phyloP scores from a whole-genome alignment of 2,113 vertebrate species.

The Mus musculus region DNA sequence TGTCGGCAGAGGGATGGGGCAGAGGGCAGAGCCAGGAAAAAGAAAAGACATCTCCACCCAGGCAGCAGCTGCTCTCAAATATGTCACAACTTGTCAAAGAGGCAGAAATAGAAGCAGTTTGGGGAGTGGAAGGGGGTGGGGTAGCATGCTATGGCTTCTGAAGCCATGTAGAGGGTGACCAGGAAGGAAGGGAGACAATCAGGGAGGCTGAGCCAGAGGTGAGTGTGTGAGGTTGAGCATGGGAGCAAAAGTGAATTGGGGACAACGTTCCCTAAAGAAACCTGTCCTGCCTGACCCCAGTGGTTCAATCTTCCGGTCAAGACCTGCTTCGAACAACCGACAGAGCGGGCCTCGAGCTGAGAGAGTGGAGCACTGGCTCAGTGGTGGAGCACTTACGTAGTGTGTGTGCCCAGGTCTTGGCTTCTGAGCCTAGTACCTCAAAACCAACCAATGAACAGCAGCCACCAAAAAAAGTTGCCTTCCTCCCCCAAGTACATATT shows the following conservation, averaged over 20 bases:
- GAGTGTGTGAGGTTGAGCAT: background rate
- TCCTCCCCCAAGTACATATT: background rate
- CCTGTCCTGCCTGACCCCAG: background rate
- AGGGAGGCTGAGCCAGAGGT: background rate
- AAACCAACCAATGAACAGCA: background rate
- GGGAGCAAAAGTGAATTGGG: background rate
- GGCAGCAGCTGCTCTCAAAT: conserved; percentile 96
- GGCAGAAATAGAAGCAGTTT: conserved; percentile 84
- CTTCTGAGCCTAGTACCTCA: background rate
- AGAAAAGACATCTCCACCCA: conserved; percentile 86
- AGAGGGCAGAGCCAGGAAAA: conserved; percentile 77
- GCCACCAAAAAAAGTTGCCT: background rate
- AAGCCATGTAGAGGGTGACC: background rate
- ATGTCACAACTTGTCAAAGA: conserved; percentile 93
- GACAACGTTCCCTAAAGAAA: background rate
- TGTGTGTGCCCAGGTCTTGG: background rate
- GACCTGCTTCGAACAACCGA: background rate
- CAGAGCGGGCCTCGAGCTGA: background rate
- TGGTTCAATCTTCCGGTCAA: background rate
- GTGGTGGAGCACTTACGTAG: background rate
- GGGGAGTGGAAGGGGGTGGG: conserved; percentile 57
- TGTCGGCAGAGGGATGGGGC: conserved; percentile 75
- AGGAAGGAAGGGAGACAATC: background rate
- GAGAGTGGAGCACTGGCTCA: background rate
- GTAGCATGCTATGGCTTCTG: conserved; percentile 37